A percentile compares a stretch with the other conserved stretches of the same genome.
Conservation (phyloP, 2,797 vertebrate species). For the Falco naumanni region DNA sequence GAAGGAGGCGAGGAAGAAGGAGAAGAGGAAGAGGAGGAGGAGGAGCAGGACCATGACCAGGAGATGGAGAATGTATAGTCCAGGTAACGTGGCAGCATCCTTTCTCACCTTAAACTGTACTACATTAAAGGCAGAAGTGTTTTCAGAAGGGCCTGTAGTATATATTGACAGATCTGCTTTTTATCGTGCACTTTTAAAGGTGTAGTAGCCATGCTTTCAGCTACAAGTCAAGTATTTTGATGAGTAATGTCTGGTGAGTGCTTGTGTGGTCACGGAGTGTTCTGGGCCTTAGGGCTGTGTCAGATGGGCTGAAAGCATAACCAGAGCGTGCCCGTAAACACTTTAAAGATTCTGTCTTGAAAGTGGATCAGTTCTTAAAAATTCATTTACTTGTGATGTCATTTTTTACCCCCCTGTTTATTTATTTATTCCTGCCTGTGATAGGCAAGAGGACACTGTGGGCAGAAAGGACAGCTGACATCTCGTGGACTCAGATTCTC, state of each 20-base stretch:
- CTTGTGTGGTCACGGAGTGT: accelerated
- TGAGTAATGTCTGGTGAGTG: neutral
- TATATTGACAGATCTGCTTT: neutral
- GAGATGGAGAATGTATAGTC: constrained; percentile 90
- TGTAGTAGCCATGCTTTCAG: neutral
- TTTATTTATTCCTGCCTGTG: neutral
- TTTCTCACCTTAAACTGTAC: neutral
- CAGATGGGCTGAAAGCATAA: neutral
- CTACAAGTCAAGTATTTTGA: neutral
- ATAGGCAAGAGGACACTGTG: neutral
- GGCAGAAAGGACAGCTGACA: neutral
- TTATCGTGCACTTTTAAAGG: neutral
- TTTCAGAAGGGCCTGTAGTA: neutral
- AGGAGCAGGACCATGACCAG: constrained; percentile 73
- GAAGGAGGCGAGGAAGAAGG: constrained; percentile 86
- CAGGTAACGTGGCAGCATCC: constrained; percentile 63
- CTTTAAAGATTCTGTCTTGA: neutral
- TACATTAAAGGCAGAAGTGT: neutral
- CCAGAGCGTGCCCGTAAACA: accelerated
- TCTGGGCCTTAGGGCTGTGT: neutral
- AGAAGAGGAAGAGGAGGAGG: constrained; percentile 86
- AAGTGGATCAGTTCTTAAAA: neutral
- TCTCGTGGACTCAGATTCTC: neutral
- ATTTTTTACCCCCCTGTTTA: accelerated
- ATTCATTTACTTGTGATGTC: too few relatives aligned